phyloP scores from a whole-genome alignment of 1,140 invertebrate genomes.

The Bombus soroeensis region DNA sequence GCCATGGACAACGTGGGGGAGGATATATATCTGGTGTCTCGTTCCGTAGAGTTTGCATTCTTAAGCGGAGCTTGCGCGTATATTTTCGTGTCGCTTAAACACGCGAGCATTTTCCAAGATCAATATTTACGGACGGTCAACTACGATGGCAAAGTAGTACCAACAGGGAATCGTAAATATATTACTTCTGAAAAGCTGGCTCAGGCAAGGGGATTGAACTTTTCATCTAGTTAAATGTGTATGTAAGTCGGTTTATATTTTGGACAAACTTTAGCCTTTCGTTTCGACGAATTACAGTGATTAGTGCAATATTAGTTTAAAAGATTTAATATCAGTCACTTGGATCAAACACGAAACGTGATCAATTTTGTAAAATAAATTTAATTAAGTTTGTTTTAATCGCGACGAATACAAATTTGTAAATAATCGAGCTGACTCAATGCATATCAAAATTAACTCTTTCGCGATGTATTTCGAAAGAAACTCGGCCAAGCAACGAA shows the following conservation, averaged over 20 bases:
- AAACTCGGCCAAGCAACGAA: too few relatives aligned
- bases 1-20: too few relatives aligned
- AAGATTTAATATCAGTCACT: not conserved
- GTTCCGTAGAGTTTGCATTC: not conserved
- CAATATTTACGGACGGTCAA: constrained; percentile 44
- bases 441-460: too few relatives aligned
- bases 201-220: not conserved
- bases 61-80: not conserved
- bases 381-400: not conserved
- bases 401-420: not conserved
- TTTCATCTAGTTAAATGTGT: constrained; percentile 1
- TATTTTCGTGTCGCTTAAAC: constrained; percentile 6
- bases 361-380: not conserved
- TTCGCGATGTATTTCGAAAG: too few relatives aligned
- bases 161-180: constrained; percentile 29
- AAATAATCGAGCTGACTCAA: too few relatives aligned
- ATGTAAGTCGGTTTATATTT: not conserved
- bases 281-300: not conserved
- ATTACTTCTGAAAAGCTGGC: constrained; percentile 17
- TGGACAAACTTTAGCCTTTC: not conserved
- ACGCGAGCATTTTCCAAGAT: constrained; percentile 12
- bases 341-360: not conserved
- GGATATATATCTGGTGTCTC: too few relatives aligned
- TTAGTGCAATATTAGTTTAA: not conserved
- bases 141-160: not conserved